These are phyloP conservation scores for Adelognathus sp. DNA, from an alignment of 2,888 invertebrate species.

Conservation along the genomic window DNA sequence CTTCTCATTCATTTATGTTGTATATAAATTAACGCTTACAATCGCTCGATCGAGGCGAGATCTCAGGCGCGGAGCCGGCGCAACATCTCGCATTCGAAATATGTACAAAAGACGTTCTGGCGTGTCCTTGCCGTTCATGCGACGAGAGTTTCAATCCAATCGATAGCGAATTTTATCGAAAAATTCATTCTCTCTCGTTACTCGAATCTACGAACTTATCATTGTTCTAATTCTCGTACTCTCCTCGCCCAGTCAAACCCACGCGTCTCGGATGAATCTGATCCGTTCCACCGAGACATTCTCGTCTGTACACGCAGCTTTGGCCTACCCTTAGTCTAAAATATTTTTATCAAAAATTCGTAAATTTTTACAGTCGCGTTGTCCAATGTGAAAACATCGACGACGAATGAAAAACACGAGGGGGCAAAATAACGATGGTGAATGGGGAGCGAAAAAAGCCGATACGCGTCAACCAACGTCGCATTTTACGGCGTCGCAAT, in stretches of 20 bases:
- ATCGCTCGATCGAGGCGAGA: background rate
- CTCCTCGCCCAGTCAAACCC: background rate
- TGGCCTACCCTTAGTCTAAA: background rate
- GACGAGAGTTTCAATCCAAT: background rate
- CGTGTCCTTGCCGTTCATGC: background rate
- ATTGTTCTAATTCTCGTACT: conserved; percentile 7
- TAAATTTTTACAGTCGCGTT: background rate
- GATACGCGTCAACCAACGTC: conserved; percentile 70
- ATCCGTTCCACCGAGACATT: background rate
- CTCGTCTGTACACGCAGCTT: background rate
- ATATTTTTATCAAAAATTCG: conserved; percentile 32
- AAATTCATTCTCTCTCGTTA: background rate
- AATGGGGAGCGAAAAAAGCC: background rate
- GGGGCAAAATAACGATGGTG: background rate
- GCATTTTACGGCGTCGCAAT: conserved; percentile 85
- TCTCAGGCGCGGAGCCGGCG: no score
- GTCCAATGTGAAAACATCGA: background rate
- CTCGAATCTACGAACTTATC: conserved; percentile 7
- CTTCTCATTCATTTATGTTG: background rate
- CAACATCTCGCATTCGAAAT: background rate
- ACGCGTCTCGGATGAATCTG: background rate
- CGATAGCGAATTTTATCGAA: background rate
- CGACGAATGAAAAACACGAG: conserved; percentile 1
- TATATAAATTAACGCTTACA: background rate
- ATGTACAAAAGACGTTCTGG: background rate